Conservation (phyloP, 2,797 vertebrate species). For the Pipistrellus nathusii region DNA sequence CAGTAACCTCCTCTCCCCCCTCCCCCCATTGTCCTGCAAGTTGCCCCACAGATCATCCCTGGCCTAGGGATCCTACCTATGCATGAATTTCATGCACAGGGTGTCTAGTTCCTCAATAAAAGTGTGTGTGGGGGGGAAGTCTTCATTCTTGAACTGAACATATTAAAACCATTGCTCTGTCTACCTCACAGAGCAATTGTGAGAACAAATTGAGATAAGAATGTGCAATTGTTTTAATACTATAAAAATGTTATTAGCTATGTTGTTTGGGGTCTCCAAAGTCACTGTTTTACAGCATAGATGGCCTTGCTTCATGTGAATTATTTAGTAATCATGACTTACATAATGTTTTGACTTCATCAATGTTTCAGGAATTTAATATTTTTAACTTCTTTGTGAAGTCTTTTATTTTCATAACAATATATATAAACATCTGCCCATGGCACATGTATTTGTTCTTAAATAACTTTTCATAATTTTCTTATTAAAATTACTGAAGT, state of each 20-base stretch:
- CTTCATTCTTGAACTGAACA: neutral
- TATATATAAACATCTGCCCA: neutral
- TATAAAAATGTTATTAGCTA: neutral
- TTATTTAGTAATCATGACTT: neutral
- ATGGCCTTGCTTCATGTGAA: neutral
- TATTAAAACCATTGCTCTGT: constrained; percentile 2
- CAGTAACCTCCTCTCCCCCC: too few species aligned
- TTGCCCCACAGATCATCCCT: too few species aligned
- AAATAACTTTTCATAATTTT: constrained; percentile 27
- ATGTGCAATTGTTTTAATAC: neutral
- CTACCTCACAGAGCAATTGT: neutral
- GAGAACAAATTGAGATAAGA: neutral
- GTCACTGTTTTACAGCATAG: neutral
- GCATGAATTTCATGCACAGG: too few species aligned
- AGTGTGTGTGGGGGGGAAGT: neutral
- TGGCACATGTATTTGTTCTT: constrained; percentile 26
- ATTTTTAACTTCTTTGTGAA: neutral
- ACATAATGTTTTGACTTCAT: neutral
- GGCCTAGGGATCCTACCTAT: too few species aligned
- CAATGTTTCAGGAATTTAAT: constrained; percentile 33
- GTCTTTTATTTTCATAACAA: constrained; percentile 7
- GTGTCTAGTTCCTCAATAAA: neutral
- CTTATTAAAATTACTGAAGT: neutral
- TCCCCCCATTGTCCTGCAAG: too few species aligned
- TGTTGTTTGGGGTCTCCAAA: neutral